phyloP scores from a whole-genome alignment of 2,797 vertebrate genomes.

The Anableps anableps region DNA sequence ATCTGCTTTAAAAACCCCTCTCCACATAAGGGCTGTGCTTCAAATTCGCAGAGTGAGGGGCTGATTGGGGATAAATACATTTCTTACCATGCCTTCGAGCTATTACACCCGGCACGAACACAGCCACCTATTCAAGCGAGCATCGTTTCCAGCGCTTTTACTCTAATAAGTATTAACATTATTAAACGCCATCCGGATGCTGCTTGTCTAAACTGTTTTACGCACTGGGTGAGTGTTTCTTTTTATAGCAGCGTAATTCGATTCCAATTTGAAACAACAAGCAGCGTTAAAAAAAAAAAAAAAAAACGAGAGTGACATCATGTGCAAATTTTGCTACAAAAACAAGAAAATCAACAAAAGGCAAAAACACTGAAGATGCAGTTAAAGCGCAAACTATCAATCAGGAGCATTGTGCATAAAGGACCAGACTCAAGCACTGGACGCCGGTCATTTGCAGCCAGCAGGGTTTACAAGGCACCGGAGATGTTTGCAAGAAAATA shows the following conservation, averaged over 20 bases:
- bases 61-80: constrained; percentile 97
- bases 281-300: constrained; percentile 62
- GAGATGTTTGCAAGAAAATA: constrained; percentile 53
- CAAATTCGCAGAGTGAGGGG: constrained; percentile 91
- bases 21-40: constrained; percentile 93
- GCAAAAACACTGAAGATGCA: constrained; percentile 9
- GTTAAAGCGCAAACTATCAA: constrained; percentile 4
- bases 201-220: constrained; percentile 85
- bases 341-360: constrained; percentile 22
- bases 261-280: constrained; percentile 80
- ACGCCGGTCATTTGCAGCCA: constrained; percentile 33
- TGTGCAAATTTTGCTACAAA: constrained; percentile 27
- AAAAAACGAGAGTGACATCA: constrained; percentile 16
- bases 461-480: constrained; percentile 35
- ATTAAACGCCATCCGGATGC: constrained; percentile 91
- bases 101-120: constrained; percentile 95
- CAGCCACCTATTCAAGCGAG: constrained; percentile 89
- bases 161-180: constrained; percentile 98
- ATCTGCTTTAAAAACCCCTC: constrained; percentile 98
- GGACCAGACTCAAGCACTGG: constrained; percentile 10
- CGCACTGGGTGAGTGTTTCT: constrained; percentile 83
- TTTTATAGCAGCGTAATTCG: constrained; percentile 87
- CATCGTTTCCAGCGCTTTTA: constrained; percentile 90
- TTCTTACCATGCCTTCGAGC: constrained; percentile 93
- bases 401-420: constrained; percentile 3